Conservation (phyloP, 1,140 invertebrate genomes). For the Fopius arisanus region DNA sequence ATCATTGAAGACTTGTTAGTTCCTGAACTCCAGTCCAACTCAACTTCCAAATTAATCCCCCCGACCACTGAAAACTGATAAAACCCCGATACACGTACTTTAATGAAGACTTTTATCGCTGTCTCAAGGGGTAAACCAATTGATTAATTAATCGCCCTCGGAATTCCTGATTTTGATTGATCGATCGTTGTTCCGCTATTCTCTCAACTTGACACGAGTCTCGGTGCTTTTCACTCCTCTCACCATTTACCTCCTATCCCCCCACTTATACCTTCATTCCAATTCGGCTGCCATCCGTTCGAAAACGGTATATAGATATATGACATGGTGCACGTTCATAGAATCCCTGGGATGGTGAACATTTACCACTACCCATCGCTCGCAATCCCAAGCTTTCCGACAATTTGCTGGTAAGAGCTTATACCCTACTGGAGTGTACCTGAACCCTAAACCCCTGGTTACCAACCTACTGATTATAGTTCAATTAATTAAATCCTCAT, state of each 20-base stretch:
- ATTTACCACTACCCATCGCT: slow-evolving; percentile 5
- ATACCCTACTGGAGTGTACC: neutral
- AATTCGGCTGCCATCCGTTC: neutral
- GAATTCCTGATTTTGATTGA: slow-evolving; percentile 10
- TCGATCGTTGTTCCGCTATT: neutral
- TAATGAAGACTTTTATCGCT: neutral
- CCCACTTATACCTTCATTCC: neutral
- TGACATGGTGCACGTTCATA: neutral
- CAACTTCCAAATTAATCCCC: too few species aligned
- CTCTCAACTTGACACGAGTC: neutral
- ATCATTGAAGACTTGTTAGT: too few species aligned
- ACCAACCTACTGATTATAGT: slow-evolving; percentile 4
- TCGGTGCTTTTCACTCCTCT: neutral
- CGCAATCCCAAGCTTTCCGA: slow-evolving; percentile 22
- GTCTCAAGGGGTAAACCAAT: neutral
- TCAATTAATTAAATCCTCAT: slow-evolving; percentile 18
- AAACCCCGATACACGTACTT: neutral
- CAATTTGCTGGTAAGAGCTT: slow-evolving; percentile 13
- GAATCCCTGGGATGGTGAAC: neutral
- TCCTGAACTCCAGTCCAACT: too few species aligned
- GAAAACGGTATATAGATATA: neutral
- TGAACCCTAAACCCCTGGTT: neutral
- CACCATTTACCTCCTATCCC: neutral
- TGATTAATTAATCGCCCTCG: slow-evolving; percentile 8
- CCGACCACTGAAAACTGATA: neutral